Percentiles rank a stretch among this genome's conserved stretches.
Evolutionary conservation across 92 coral and sea anemone species (phyloP).

Genomic region (Epizoanthus stellaris): DNA sequence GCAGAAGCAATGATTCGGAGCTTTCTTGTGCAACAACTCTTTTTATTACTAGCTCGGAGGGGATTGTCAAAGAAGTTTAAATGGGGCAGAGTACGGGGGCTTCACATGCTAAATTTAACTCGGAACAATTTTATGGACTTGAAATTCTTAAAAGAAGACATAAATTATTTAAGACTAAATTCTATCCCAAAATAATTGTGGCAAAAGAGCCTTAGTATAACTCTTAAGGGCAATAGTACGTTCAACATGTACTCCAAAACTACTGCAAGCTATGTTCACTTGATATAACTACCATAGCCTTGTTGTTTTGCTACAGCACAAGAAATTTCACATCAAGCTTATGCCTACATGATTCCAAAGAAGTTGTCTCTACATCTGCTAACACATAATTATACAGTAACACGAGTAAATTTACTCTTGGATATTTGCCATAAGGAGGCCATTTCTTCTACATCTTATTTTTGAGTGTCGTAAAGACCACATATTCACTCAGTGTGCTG

Average conservation of each 20-base stretch:
- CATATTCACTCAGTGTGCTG: neutral
- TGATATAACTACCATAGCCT: neutral
- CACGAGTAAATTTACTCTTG: neutral
- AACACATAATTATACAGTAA: neutral
- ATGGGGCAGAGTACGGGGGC: neutral
- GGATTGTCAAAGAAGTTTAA: neutral
- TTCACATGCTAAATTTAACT: neutral
- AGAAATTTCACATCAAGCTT: neutral
- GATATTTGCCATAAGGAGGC: neutral
- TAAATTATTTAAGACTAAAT: neutral
- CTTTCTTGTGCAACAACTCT: neutral
- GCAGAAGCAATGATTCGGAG: neutral
- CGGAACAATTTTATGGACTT: neutral
- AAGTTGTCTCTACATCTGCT: neutral
- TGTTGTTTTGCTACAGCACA: neutral
- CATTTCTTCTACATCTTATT: neutral
- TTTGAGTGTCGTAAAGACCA: neutral
- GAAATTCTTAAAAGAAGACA: neutral
- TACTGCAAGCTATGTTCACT: no score
- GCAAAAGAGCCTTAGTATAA: neutral
- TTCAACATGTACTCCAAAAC: neutral
- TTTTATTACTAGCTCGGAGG: neutral
- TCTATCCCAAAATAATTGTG: slow-evolving; percentile 1
- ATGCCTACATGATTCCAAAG: neutral
- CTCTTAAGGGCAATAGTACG: neutral